Evolutionary conservation across 2,888 invertebrate genomes (phyloP), one percentile per base, ranked within the genome.

Genomic region (Harmothoe impar): DNA sequence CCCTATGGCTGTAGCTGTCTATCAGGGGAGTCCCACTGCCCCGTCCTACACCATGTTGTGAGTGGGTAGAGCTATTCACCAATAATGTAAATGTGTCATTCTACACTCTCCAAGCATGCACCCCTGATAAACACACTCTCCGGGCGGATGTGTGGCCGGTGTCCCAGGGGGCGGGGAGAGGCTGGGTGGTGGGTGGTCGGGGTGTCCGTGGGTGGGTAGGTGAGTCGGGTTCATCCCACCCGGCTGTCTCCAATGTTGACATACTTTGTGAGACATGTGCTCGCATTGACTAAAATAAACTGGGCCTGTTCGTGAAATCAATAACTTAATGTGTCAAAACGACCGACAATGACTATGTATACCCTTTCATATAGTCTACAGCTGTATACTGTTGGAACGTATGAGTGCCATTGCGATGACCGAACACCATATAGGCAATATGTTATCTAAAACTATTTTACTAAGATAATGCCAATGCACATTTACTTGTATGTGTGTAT

Each of bases 11-110:
- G 43, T 43, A 43, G 43, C 43, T 43, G 43, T 43, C 43, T 43
- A 43, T 3, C 43, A 7, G 43, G 3, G 3, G 43, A 43, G 62
- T 62, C 20, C 62, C 62, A 62, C 23, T 62, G 43, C 62, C 23
- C 62, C n/a, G 20, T n/a, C 62, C 23, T 20, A n/a, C 62, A 62
- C 3, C 62, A 62, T 62, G n/a, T n/a, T n/a, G 62, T 62, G 62
- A 62, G 62, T 62, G 62, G n/a, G 62, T 62, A 62, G 20, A 62
- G 62, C 20, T 62, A n/a, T 62, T 62, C 62, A 62, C 20, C n/a
- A n/a, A 62, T 62, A n/a, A 62, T 62, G 77, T 77, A 29, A 77
- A 25, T 77, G 77, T 77, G 77, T 77, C 77, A 77, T 25, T 20
- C 81, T 43, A 33, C 81, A 43, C 43, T 81, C 81, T 81, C 81